Percentiles rank a stretch among this genome's conserved stretches.
These are phyloP conservation scores for Todiramphus chloris DNA, from an alignment of 2,113 vertebrate genomes.

Conservation along the genomic window DNA sequence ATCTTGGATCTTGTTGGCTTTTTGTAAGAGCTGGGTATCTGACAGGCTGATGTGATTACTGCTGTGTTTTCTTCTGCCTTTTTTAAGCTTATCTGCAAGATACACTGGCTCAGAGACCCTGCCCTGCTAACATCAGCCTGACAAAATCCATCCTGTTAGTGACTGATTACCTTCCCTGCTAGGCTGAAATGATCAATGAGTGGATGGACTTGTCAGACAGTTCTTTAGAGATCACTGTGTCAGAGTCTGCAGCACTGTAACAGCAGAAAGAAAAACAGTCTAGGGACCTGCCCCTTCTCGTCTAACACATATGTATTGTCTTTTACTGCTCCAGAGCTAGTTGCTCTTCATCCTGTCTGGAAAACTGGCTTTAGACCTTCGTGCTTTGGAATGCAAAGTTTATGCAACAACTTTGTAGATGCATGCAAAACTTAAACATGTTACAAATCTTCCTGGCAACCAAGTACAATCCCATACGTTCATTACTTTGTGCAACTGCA, in stretches of 20 bases:
- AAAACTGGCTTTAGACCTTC: background rate
- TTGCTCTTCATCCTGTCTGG: background rate
- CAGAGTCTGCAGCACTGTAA: background rate
- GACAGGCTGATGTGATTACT: slow-evolving; percentile 57
- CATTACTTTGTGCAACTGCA: background rate
- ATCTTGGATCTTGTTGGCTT: slow-evolving; percentile 32
- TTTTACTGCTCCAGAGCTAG: background rate
- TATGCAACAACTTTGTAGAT: background rate
- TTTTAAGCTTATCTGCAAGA: slow-evolving; percentile 2
- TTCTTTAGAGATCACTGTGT: background rate
- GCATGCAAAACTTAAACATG: background rate
- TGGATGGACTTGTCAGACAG: background rate
- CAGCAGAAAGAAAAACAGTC: background rate
- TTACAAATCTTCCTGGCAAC: background rate
- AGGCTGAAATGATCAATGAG: background rate
- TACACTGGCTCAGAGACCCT: slow-evolving; percentile 1
- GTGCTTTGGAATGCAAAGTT: background rate
- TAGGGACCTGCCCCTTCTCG: background rate
- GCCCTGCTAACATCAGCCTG: background rate
- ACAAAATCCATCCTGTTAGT: background rate
- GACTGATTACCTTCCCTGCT: background rate
- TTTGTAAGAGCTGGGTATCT: slow-evolving; percentile 21
- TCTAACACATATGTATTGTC: background rate
- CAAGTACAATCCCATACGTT: fast-evolving
- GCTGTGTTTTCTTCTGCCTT: slow-evolving; percentile 27